Percentiles rank a stretch among this genome's conserved stretches.
phyloP scores from a whole-genome alignment of 2,113 vertebrate genomes.

The Empidonax alnorum region DNA sequence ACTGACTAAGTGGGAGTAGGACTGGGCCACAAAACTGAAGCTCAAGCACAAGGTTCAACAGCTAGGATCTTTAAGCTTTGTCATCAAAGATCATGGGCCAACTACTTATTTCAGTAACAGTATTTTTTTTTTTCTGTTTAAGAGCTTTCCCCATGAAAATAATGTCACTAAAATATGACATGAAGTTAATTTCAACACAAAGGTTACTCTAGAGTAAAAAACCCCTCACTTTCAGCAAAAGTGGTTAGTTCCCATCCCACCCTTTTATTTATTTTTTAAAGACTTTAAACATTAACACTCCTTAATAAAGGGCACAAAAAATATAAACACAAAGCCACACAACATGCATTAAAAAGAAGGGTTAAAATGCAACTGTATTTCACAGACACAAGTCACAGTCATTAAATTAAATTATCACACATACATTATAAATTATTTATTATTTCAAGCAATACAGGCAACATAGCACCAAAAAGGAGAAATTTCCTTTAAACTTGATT shows the following conservation, averaged over 20 bases:
- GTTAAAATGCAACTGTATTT: slow-evolving; percentile 71
- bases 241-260: background rate
- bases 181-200: background rate
- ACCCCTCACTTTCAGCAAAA: background rate
- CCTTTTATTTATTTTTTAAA: background rate
- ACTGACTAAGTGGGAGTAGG: background rate
- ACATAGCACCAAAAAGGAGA: slow-evolving; percentile 53
- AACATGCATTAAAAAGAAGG: slow-evolving; percentile 39
- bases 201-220: background rate
- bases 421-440: slow-evolving; percentile 71
- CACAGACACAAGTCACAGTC: slow-evolving; percentile 57
- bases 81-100: background rate
- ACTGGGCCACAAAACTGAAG: background rate
- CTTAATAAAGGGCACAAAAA: slow-evolving; percentile 39
- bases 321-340: slow-evolving; percentile 65
- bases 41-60: background rate
- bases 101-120: background rate
- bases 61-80: background rate
- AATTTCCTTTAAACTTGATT: background rate
- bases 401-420: slow-evolving; percentile 73
- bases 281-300: slow-evolving; percentile 5
- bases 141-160: background rate
- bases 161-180: background rate
- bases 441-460: slow-evolving; percentile 66
- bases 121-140: background rate